A percentile compares a stretch with the other conserved stretches of the same genome.
Evolutionary conservation across 1,140 invertebrate species (phyloP).

Genomic region (Periplaneta americana): DNA sequence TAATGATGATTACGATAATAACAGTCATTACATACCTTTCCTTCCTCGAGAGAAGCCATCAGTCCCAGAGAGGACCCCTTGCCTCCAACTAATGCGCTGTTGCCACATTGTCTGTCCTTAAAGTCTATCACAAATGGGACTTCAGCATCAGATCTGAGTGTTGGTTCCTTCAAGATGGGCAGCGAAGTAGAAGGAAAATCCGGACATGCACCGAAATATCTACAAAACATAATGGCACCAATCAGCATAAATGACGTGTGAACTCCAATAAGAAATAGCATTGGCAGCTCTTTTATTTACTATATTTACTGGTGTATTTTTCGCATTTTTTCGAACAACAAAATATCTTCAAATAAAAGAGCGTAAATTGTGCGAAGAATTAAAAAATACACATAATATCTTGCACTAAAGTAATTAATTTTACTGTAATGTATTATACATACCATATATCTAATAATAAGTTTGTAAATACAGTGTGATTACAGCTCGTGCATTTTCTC

Average conservation of each 20-base stretch:
- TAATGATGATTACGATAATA: neutral
- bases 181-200: neutral
- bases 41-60: constrained; percentile 42
- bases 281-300: no score
- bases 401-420: no score
- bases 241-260: neutral
- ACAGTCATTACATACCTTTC: constrained; percentile 32
- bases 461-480: no score
- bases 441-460: no score
- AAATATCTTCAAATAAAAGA: no score
- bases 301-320: no score
- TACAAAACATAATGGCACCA: neutral
- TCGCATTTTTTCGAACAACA: no score
- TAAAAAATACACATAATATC: no score
- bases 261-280: no score
- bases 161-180: neutral
- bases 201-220: neutral
- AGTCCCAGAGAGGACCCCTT: constrained; percentile 65
- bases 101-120: constrained; percentile 37
- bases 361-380: no score
- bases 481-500: no score
- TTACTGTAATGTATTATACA: no score
- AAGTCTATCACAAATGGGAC: constrained; percentile 39
- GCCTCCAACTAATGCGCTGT: constrained; percentile 54
- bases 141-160: neutral